Evolutionary conservation across 1,140 invertebrate genomes (phyloP).

Genomic region (Lethrus apterus): DNA sequence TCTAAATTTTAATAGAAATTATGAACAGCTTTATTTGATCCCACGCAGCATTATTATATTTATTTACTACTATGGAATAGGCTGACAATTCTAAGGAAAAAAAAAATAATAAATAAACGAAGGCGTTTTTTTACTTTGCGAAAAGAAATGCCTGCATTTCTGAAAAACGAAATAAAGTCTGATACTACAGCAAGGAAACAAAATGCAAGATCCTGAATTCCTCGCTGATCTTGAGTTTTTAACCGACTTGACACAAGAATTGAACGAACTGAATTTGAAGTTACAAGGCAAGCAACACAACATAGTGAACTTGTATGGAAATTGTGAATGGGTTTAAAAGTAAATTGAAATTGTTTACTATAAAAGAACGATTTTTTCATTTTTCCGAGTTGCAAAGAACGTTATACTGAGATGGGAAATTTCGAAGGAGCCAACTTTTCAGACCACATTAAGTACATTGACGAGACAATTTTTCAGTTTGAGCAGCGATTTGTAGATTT

Average conservation of each 20-base stretch:
- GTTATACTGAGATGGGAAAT: conserved; percentile 1
- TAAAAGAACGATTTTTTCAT: background rate
- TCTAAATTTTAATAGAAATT: no score
- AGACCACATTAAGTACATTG: conserved; percentile 5
- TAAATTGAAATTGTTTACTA: conserved; percentile 12
- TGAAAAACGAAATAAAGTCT: conserved; percentile 12
- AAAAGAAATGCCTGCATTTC: conserved; percentile 13
- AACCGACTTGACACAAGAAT: conserved; percentile 4
- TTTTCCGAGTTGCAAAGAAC: conserved; percentile 12
- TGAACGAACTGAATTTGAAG: conserved; percentile 12
- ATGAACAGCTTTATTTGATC: no score
- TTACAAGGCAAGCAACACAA: conserved; percentile 10
- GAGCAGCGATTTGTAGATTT: conserved; percentile 3
- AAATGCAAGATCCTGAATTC: conserved; percentile 5
- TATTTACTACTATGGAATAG: no score
- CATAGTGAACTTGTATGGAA: conserved; percentile 9
- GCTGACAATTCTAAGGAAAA: no score
- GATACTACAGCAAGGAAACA: conserved; percentile 7
- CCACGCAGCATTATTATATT: no score
- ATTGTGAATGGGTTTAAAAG: conserved; percentile 10
- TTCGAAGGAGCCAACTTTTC: conserved; percentile 1
- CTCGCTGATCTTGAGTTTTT: conserved; percentile 8
- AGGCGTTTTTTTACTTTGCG: conserved; percentile 15
- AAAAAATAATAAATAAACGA: no score
- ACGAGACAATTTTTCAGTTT: background rate